Conservation (phyloP, 2,797 vertebrate genomes). For the Oreochromis grahami region DNA sequence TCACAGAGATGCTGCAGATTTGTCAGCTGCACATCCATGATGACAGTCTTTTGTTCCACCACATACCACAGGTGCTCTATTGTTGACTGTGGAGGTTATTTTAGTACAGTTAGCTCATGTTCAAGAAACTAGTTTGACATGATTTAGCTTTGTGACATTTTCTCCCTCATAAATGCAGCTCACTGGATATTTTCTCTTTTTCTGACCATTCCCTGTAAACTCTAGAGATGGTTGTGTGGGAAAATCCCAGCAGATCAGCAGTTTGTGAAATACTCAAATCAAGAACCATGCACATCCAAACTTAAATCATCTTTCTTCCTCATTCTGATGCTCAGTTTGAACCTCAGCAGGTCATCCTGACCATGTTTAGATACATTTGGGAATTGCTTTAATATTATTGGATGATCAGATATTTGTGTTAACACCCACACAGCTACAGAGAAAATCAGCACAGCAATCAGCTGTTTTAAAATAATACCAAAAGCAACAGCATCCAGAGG, state of each 20-base stretch:
- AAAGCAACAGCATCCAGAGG: neutral
- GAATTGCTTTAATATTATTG: neutral
- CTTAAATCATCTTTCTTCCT: neutral
- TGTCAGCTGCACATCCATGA: neutral
- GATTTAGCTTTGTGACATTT: neutral
- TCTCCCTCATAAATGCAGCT: neutral
- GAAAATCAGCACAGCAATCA: neutral
- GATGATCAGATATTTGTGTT: neutral
- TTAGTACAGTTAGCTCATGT: neutral
- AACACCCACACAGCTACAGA: neutral
- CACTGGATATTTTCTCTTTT: neutral
- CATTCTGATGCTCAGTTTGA: neutral
- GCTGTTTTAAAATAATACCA: neutral
- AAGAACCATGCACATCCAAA: neutral
- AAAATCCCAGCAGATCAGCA: neutral
- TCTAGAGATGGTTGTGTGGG: neutral
- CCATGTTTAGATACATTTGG: neutral
- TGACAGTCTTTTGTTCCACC: neutral
- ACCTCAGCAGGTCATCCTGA: neutral
- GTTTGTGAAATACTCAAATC: neutral
- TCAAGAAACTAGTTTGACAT: neutral
- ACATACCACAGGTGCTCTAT: neutral
- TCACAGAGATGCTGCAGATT: neutral
- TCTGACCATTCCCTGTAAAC: neutral
- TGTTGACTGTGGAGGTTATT: neutral